These are phyloP conservation scores for Apostichopus japonicus DNA, from an alignment of 35 echinoderm and acorn worm genomes.

Conservation along the genomic window DNA sequence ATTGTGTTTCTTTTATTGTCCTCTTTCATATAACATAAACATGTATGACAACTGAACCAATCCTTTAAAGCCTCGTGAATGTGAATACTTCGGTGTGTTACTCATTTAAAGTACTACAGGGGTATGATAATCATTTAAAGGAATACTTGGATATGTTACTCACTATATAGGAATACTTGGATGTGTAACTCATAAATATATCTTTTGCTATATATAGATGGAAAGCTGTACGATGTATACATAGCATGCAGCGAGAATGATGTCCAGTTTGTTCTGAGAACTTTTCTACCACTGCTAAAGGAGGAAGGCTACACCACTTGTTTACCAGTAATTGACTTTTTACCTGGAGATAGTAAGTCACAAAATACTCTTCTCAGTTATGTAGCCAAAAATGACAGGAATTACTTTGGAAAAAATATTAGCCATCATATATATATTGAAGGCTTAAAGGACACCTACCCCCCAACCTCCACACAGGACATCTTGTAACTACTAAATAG, in stretches of 20 bases:
- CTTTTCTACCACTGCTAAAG: neutral
- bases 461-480: no score
- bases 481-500: no score
- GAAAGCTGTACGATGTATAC: conserved; percentile 20
- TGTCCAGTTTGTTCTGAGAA: neutral
- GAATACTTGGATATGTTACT: no score
- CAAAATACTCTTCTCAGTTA: neutral
- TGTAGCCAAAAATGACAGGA: neutral
- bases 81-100: no score
- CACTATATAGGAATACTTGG: no score
- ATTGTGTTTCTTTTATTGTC: no score
- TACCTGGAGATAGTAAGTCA: conserved; percentile 6
- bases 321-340: neutral
- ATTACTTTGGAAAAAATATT: neutral
- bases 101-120: no score
- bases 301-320: conserved; percentile 17
- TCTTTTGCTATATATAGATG: neutral
- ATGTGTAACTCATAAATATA: no score
- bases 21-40: no score
- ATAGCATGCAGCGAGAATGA: conserved; percentile 24
- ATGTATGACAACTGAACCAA: no score
- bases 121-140: no score
- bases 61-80: no score
- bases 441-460: neutral
- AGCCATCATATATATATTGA: neutral